Base-by-base conservation (phyloP, 1,140 invertebrate genomes). In the Leptopilina boulardi region DNA sequence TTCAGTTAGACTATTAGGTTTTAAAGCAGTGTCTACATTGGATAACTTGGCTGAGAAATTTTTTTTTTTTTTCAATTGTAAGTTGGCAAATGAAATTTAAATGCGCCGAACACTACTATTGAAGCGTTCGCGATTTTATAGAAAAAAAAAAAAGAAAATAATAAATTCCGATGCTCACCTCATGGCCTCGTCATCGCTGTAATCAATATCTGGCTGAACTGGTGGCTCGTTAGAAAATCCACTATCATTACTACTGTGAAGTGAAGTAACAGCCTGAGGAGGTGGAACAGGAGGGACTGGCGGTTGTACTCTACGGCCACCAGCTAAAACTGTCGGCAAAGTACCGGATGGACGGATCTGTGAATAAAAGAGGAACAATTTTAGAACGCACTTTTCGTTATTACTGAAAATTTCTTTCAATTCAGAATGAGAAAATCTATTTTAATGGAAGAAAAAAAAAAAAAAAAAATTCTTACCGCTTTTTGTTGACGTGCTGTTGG, bases 231-330 rank as follows among this genome's bases (percentile, higher is more conserved):
- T 97, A 84, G 96, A 96, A 87, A 97, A 97, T 26, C 96, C 96
- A 83, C 96, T 97, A 90, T 97, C 96, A 89, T 97, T 97, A 86
- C 96, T 97, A 87, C 96, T 97, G 88, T 97, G 96, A 73, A 97
- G 92, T 21, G 95, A 96, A 10, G 95, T 95, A 85, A 90, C 88
- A 15, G 87, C 92, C 85, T 91, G 92, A 38, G 89, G 91, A 77
- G 90, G 91, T 38, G 90, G 91, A 56, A 91, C 89, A 54, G 92
- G 92, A 30, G 90, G 92, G 42, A 91, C 89, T 76, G 89, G 91
- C 75, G 90, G 90, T 73, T 90, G 90, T 34, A 88, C 87, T 82
- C 86, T 88, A 76, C 87, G 90, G 79, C 87, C 88, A 38, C 88
- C 86, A 30, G 88, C 89, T 80, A 90, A 79, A 59, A 90, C 82